Base-by-base conservation (phyloP, 2,797 vertebrate species). In the Poeciliopsis gracilis region DNA sequence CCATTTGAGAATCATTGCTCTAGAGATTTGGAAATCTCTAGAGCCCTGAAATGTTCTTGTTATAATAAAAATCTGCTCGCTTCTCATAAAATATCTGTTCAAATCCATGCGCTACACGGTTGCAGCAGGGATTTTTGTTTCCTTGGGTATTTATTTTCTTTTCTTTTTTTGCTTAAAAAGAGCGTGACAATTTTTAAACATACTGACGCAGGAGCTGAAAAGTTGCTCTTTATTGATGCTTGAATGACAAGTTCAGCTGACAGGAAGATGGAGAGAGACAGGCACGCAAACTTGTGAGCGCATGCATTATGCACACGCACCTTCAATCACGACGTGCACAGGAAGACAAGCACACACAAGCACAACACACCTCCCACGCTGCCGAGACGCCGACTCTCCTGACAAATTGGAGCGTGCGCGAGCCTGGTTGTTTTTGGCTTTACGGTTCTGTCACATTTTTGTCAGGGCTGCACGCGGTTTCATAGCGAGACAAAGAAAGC, bases 161-260 rank as follows among this genome's bases (percentile, higher is more conserved):
- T 82, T 15, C 25, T 63, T 10, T 23, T 82, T 18, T 28, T 63
- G 74, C 87, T 83, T 87, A 79, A 87, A 82, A 81, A 86, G 80
- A 88, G 66, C 30, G 49, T 79, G 87, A 87, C 85, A 92, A 80
- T 84, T 89, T 88, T 87, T 86, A 83, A 89, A 84, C 81, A 76
- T 86, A 83, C 86, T 86, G 79, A 87, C 86, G 78, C 70, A 51
- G 66, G 84, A 71, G 69, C 81, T 46, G 20, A 84, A 93, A 92
- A 92, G 81, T 91, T 92, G 85, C 79, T 82, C 79, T 81, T 72
- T 88, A 88, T 87, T 90, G 92, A 91, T 78, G 80, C 77, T 81
- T 92, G 92, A 92, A 91, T 93, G 93, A 93, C 92, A 90, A 86
- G 92, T 74, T 78, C 78, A 86, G 80, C 84, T 92, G 93, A 92